These are phyloP conservation scores for Burhinus bistriatus DNA, from an alignment of 2,113 vertebrate genomes.

Conservation along the genomic window DNA sequence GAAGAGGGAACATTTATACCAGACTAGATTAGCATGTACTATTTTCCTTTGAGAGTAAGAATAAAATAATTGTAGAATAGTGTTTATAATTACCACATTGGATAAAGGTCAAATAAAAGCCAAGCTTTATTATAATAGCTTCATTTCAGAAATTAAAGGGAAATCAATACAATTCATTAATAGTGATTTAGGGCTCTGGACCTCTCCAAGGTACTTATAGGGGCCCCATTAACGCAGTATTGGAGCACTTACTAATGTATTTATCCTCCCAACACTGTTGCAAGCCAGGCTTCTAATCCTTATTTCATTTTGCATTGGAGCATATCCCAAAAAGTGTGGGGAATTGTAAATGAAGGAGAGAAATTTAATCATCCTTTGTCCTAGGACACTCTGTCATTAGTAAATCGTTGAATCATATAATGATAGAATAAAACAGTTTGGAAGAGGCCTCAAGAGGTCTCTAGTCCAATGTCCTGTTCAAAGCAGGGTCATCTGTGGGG, in stretches of 20 bases:
- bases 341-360: background rate
- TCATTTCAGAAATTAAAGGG: constrained; percentile 35
- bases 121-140: constrained; percentile 39
- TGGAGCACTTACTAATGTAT: constrained; percentile 15
- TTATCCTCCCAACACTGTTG: background rate
- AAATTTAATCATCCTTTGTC: background rate
- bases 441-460: background rate
- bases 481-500: background rate
- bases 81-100: constrained; percentile 23
- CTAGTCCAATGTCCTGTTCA: background rate
- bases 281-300: background rate
- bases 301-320: constrained; percentile 22
- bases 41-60: constrained; percentile 10
- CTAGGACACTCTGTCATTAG: background rate
- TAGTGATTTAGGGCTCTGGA: constrained; percentile 19
- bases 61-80: constrained; percentile 32
- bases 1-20: background rate
- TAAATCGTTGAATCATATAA: background rate
- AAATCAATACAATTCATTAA: constrained; percentile 57
- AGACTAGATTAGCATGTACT: background rate
- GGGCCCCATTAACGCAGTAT: background rate
- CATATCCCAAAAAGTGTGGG: background rate
- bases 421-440: background rate
- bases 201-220: constrained; percentile 8
- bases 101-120: constrained; percentile 42